Base-by-base conservation (phyloP, 2,888 invertebrate genomes). In the Andrena bicolor region DNA sequence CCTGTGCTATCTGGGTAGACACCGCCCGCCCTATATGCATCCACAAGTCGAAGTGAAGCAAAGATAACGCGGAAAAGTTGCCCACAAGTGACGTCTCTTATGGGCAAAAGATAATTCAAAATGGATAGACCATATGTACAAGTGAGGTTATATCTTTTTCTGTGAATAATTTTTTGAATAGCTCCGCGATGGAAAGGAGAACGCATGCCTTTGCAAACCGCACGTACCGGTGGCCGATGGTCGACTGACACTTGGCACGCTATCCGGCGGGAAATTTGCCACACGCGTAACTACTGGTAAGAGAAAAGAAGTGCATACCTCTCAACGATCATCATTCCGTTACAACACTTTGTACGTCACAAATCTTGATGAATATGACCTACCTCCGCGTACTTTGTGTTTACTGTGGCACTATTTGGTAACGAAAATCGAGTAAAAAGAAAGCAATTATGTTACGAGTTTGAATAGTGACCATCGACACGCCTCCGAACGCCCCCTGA, bases 201-300 rank as follows among this genome's bases (percentile, higher is more conserved):
- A 72, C 64, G 64, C 71, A 28, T 48, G 35, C 35, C 58, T 71
- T 23, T 28, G 26, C 51, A 65, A 77, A 10, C 74, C 68, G 68
- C 49, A 72, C 77, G 72, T 72, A 70, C 83, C 83, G 77, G 66
- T 75, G 77, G 82, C 68, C 64, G 77, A 74, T 60, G 77, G 56
- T 51, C 77, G 75, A 83, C 82, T 83, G 72, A 82, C 77, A 78
- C 60, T 70, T 76, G 35, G n/a, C 70, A 16, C 73, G 23, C 66
- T 35, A 41, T 66, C 63, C 20, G 69, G 72, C 76, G 82, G 60
- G 76, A 76, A 80, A 80, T 74, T 80, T 68, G 73, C 74, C 51
- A 20, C 35, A 41, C 10, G 16, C 71, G 6, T 20, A 20, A 48
- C 49, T 53, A 61, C 53, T 58, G 13, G 13, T 16, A 26, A 26